Conservation (phyloP, 2,797 vertebrate species). For the Girardinus metallicus region DNA sequence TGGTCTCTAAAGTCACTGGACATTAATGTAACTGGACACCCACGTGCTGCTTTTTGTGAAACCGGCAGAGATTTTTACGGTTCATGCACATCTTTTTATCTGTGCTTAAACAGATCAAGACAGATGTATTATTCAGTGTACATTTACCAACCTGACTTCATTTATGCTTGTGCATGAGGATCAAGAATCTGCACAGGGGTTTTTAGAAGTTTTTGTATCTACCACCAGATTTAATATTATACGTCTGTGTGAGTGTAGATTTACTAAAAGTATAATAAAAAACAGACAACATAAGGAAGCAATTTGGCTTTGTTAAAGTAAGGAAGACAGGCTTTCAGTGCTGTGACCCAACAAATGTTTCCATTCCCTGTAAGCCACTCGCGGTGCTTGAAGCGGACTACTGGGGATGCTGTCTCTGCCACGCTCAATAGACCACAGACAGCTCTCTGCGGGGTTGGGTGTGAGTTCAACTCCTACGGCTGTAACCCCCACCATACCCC, state of each 20-base stretch:
- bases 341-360: slow-evolving; percentile 73
- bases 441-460: slow-evolving; percentile 35
- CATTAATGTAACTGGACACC: slow-evolving; percentile 7
- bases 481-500: not conserved
- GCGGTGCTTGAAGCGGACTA: slow-evolving; percentile 62
- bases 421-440: slow-evolving; percentile 61
- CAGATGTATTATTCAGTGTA: slow-evolving; percentile 12
- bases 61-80: not conserved
- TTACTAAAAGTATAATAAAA: slow-evolving; percentile 58
- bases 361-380: slow-evolving; percentile 67
- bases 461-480: not conserved
- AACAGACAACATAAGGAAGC: slow-evolving; percentile 70
- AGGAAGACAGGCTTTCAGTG: slow-evolving; percentile 62
- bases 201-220: not conserved
- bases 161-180: slow-evolving; percentile 6
- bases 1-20: slow-evolving; percentile 11
- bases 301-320: slow-evolving; percentile 58
- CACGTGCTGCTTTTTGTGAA: slow-evolving; percentile 8
- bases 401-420: slow-evolving; percentile 54
- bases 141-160: slow-evolving; percentile 9
- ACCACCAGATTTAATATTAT: slow-evolving; percentile 41
- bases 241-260: slow-evolving; percentile 43
- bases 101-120: slow-evolving; percentile 16
- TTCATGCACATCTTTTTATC: not conserved
- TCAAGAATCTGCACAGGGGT: slow-evolving; percentile 7